Evolutionary conservation across 2,888 invertebrate genomes (phyloP).

Genomic region (Xylocampa areola): DNA sequence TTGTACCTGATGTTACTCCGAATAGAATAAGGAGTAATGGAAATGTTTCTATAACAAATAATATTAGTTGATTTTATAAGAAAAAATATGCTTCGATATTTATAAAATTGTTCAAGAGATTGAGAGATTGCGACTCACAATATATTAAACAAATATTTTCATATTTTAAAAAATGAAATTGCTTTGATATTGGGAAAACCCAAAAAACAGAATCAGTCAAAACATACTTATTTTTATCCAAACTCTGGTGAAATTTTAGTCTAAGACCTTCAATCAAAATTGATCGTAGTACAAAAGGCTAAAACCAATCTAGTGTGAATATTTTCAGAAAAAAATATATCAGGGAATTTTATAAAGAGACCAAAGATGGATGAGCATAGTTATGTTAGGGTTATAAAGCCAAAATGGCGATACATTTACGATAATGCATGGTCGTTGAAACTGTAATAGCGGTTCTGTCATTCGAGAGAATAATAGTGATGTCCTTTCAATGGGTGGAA

Average conservation of each 20-base stretch:
- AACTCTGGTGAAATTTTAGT: conserved; percentile 9
- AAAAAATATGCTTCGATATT: neutral
- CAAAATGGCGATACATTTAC: conserved; percentile 81
- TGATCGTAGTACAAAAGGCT: conserved; percentile 32
- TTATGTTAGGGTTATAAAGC: conserved; percentile 76
- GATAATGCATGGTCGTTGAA: conserved; percentile 78
- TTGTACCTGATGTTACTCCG: conserved; percentile 96
- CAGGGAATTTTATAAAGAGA: conserved; percentile 59
- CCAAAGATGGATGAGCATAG: conserved; percentile 66
- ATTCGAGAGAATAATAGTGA: conserved; percentile 69
- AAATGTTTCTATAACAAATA: conserved; percentile 91
- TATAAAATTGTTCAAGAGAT: neutral
- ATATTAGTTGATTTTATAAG: neutral
- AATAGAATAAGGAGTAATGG: conserved; percentile 95
- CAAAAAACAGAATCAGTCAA: conserved; percentile 21
- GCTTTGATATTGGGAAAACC: neutral
- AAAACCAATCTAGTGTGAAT: conserved; percentile 42
- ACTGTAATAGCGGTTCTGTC: conserved; percentile 73
- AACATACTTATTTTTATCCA: conserved; percentile 11
- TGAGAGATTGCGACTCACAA: neutral
- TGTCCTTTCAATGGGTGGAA: conserved; percentile 59
- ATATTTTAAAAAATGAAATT: no score
- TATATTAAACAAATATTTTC: neutral
- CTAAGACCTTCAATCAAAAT: conserved; percentile 27
- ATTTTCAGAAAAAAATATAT: conserved; percentile 47